Conservation (phyloP, 2,113 vertebrate genomes). For the Caloenas nicobarica region DNA sequence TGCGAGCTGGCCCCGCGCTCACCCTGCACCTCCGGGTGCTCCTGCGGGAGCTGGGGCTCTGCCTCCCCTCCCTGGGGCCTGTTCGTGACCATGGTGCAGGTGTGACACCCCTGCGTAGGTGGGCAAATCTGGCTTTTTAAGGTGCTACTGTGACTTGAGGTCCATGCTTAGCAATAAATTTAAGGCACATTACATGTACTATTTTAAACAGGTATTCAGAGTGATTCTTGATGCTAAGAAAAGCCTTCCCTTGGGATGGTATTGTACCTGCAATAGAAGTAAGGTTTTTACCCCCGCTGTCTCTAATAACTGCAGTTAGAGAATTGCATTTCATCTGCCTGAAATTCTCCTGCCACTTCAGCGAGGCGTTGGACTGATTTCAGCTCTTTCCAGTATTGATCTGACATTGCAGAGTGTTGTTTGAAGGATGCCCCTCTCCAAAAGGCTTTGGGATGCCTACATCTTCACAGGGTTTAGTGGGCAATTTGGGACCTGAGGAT, state of each 20-base stretch:
- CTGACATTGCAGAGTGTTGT: neutral
- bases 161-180: neutral
- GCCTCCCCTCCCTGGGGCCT: neutral
- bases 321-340: slow-evolving; percentile 42
- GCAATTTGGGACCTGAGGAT: neutral
- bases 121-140: neutral
- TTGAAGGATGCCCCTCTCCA: slow-evolving; percentile 7
- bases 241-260: slow-evolving; percentile 41
- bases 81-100: rapidly evolving
- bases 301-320: slow-evolving; percentile 38
- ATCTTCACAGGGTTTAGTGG: neutral
- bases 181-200: neutral
- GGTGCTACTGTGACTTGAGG: neutral
- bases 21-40: neutral
- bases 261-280: neutral
- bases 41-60: rapidly evolving
- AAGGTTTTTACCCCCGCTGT: slow-evolving; percentile 5
- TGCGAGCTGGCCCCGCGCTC: neutral
- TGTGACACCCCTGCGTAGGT: neutral
- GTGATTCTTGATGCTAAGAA: slow-evolving; percentile 45
- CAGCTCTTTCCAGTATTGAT: slow-evolving; percentile 10
- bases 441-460: neutral
- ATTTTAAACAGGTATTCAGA: neutral
- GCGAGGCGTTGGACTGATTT: neutral
- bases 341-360: slow-evolving; percentile 28